Conservation (phyloP, 2,113 vertebrate genomes). For the Pedetes capensis region DNA sequence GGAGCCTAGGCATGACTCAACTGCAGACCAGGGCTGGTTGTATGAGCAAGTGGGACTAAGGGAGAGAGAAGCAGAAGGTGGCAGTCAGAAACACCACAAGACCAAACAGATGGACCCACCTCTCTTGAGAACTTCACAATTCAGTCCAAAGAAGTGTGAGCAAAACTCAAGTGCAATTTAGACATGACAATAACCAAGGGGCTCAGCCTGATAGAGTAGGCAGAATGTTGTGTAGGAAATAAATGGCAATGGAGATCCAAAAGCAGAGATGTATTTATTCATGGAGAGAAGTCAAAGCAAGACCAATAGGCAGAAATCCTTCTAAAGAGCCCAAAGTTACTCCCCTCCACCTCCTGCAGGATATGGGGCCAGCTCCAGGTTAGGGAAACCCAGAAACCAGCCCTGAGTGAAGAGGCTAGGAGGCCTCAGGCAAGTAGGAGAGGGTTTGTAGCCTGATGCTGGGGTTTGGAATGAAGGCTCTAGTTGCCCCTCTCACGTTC, state of each 20-base stretch:
- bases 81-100: neutral
- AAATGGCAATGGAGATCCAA: neutral
- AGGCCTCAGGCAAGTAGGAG: neutral
- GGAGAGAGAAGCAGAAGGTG: neutral
- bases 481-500: neutral
- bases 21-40: neutral
- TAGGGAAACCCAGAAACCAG: neutral
- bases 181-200: neutral
- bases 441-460: neutral
- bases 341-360: neutral
- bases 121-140: neutral
- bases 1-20: neutral
- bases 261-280: neutral
- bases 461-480: neutral
- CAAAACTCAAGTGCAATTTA: neutral
- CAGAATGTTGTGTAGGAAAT: neutral
- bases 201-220: neutral
- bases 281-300: neutral
- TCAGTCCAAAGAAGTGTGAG: neutral
- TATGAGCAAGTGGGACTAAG: neutral
- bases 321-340: neutral
- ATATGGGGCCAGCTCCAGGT: neutral
- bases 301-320: neutral
- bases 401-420: neutral
- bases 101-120: neutral